Conservation (phyloP, 2,888 invertebrate species). For the Xylota sylvarum region DNA sequence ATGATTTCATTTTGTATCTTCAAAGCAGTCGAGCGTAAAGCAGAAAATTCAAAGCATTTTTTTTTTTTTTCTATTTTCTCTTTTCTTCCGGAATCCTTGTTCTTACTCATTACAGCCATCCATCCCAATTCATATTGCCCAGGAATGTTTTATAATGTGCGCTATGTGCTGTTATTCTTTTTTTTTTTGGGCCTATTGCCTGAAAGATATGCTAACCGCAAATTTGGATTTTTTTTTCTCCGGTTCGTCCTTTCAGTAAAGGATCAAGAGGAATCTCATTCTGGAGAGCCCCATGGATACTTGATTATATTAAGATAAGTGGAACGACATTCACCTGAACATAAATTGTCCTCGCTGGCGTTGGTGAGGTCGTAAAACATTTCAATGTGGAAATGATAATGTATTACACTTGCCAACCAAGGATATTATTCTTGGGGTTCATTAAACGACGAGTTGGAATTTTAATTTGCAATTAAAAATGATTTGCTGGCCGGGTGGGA, state of each 20-base stretch:
- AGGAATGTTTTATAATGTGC: conserved; percentile 58
- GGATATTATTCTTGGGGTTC: conserved; percentile 48
- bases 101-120: conserved; percentile 61
- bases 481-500: conserved; percentile 41
- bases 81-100: conserved; percentile 22
- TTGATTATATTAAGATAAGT: conserved; percentile 74
- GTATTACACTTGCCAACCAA: conserved; percentile 35
- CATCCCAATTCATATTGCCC: conserved; percentile 54
- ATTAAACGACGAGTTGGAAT: conserved; percentile 57
- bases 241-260: conserved; percentile 7
- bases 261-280: conserved; percentile 44
- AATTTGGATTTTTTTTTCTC: conserved; percentile 21
- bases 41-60: conserved; percentile 49
- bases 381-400: conserved; percentile 59
- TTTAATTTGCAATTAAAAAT: conserved; percentile 70
- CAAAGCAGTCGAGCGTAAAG: conserved; percentile 54
- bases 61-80: conserved; percentile 16
- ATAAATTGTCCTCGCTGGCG: conserved; percentile 57
- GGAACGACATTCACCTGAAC: conserved; percentile 67
- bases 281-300: conserved; percentile 37
- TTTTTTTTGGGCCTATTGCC: conserved; percentile 23
- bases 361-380: conserved; percentile 33
- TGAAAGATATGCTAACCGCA: conserved; percentile 46
- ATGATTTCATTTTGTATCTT: conserved; percentile 55
- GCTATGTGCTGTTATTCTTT: conserved; percentile 40